These are phyloP conservation scores for Cerceris ruficornis DNA, from an alignment of 2,888 invertebrate genomes.

Conservation along the genomic window DNA sequence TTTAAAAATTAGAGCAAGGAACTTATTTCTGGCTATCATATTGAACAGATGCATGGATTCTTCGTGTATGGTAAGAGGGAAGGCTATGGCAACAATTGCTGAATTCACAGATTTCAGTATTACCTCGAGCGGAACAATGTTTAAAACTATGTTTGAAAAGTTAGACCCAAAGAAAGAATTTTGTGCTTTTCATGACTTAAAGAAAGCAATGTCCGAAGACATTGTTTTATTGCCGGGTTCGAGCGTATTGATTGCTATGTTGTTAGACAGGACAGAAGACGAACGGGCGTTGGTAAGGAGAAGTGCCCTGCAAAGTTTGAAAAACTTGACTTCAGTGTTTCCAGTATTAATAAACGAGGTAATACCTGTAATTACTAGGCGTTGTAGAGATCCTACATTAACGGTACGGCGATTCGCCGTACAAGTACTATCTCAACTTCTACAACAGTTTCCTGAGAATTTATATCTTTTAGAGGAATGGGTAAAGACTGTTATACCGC, in stretches of 20 bases:
- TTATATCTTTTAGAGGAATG: constrained; percentile 79
- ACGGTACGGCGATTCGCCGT: constrained; percentile 82
- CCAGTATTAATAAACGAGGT: constrained; percentile 59
- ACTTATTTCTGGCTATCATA: constrained; percentile 82
- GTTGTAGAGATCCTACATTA: constrained; percentile 83
- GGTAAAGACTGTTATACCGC: constrained; percentile 82
- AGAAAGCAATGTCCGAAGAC: constrained; percentile 58
- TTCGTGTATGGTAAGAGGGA: constrained; percentile 85
- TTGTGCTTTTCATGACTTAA: constrained; percentile 64
- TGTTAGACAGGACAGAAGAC: constrained; percentile 82
- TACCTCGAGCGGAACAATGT: constrained; percentile 31
- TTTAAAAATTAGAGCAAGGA: constrained; percentile 47
- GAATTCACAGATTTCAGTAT: constrained; percentile 81
- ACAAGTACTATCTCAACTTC: constrained; percentile 82
- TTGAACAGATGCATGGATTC: constrained; percentile 84
- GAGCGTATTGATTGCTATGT: constrained; percentile 76
- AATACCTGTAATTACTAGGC: constrained; percentile 65
- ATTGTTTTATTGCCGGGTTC: constrained; percentile 75
- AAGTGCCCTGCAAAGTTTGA: constrained; percentile 72
- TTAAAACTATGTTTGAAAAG: constrained; percentile 60
- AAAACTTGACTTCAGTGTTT: constrained; percentile 66
- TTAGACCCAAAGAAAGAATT: constrained; percentile 58
- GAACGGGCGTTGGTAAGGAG: constrained; percentile 83
- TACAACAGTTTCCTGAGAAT: constrained; percentile 80
- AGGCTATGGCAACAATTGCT: constrained; percentile 85